Conservation (phyloP, 2,797 vertebrate species). For the Sebastolobus alascanus region DNA sequence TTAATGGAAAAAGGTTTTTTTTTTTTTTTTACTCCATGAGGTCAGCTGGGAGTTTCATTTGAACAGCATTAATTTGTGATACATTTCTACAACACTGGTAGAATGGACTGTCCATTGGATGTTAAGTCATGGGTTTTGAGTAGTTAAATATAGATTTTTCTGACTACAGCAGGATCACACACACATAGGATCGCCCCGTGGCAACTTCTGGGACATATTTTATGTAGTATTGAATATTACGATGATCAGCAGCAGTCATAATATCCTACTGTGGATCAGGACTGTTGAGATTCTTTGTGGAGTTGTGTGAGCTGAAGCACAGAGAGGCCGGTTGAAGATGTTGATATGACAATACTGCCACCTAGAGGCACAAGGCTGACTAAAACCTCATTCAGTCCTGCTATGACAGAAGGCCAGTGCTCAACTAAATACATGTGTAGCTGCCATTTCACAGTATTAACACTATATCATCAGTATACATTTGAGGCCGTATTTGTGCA, state of each 20-base stretch:
- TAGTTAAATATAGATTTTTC: background rate
- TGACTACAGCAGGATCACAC: constrained; percentile 23
- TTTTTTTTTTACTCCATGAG: background rate
- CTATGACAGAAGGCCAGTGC: constrained; percentile 29
- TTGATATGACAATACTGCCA: constrained; percentile 84
- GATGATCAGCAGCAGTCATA: constrained; percentile 30
- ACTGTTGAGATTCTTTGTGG: constrained; percentile 31
- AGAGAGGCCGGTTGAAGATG: constrained; percentile 18
- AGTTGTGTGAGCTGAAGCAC: constrained; percentile 22
- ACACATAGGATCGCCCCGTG: constrained; percentile 1
- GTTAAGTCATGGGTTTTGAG: constrained; percentile 15
- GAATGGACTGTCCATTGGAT: background rate
- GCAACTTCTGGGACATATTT: constrained; percentile 28
- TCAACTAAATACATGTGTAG: constrained; percentile 3
- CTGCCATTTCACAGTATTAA: constrained; percentile 1
- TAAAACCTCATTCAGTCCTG: constrained; percentile 75
- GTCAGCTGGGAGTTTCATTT: background rate
- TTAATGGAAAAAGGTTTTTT: background rate
- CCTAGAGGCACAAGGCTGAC: constrained; percentile 76
- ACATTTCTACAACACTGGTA: background rate
- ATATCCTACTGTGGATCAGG: constrained; percentile 20
- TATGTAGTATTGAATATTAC: constrained; percentile 26
- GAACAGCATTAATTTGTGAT: background rate
- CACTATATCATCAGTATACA: background rate
- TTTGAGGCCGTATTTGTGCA: background rate